Percentiles rank a stretch among this genome's conserved stretches.
Evolutionary conservation across 2,113 vertebrate species (phyloP).

Genomic region (Panthera uncia): DNA sequence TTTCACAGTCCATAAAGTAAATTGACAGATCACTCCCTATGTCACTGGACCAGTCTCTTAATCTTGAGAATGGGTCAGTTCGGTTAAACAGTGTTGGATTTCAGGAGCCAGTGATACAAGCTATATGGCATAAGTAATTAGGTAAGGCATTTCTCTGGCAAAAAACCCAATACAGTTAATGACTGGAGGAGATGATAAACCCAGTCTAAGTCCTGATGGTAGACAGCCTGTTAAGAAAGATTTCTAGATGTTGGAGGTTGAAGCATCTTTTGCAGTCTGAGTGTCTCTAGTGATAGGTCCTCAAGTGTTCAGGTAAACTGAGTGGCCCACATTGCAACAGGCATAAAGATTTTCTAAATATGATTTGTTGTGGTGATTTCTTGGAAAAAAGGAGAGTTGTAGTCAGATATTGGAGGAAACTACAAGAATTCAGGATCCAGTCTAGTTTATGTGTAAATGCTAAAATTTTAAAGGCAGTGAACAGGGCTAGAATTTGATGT

Average conservation of each 20-base stretch:
- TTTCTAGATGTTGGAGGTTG: neutral
- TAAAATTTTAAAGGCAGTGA: neutral
- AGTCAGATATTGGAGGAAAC: neutral
- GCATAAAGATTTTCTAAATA: neutral
- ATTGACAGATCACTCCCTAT: too few species aligned
- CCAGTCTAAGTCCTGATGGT: neutral
- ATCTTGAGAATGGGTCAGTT: neutral
- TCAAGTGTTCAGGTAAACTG: neutral
- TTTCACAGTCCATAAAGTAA: neutral
- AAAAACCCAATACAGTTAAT: neutral
- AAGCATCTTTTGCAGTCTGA: neutral
- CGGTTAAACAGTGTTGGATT: neutral
- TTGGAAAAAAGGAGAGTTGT: neutral
- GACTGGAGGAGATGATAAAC: neutral
- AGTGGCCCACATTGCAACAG: neutral
- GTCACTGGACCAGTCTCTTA: neutral
- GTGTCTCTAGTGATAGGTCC: neutral
- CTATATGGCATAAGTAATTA: neutral
- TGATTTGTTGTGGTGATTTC: neutral
- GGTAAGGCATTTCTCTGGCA: neutral
- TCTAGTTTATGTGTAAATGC: neutral
- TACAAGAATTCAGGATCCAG: neutral
- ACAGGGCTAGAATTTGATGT: neutral
- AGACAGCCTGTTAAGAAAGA: neutral
- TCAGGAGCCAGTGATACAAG: neutral